Evolutionary conservation across 2,888 invertebrate genomes (phyloP).

Genomic region (Andricus quercusramuli): DNA sequence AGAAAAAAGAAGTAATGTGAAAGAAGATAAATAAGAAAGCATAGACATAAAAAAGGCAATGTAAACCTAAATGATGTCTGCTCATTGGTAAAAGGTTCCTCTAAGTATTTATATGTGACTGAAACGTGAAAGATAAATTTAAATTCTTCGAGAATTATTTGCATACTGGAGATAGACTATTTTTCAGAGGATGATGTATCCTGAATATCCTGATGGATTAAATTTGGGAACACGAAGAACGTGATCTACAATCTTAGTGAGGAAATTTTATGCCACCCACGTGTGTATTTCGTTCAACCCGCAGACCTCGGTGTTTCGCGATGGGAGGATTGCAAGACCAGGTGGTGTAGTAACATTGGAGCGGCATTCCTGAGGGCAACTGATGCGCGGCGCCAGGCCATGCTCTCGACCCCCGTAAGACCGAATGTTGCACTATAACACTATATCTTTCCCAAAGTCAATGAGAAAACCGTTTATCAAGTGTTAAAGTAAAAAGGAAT

Average conservation of each 20-base stretch:
- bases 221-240: conserved; percentile 18
- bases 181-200: conserved; percentile 9
- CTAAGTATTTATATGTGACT: conserved; percentile 8
- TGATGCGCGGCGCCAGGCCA: conserved; percentile 69
- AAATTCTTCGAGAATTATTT: not conserved
- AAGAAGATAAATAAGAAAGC: too few species aligned
- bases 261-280: conserved; percentile 36
- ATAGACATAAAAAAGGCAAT: not conserved
- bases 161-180: not conserved
- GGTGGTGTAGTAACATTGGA: conserved; percentile 60
- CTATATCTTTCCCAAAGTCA: conserved; percentile 9
- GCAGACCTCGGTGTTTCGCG: conserved; percentile 25
- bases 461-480: conserved; percentile 38
- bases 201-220: conserved; percentile 17
- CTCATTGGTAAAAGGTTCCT: not conserved
- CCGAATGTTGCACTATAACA: conserved; percentile 46
- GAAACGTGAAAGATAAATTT: not conserved
- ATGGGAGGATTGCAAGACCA: conserved; percentile 36
- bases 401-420: conserved; percentile 66
- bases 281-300: conserved; percentile 25
- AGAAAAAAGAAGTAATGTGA: not conserved
- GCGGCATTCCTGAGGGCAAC: conserved; percentile 70
- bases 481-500: conserved; percentile 14
- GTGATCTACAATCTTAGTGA: conserved; percentile 33
- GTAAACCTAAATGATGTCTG: not conserved